Evolutionary conservation across 2,888 invertebrate genomes (phyloP).

Genomic region (Oscheius sp.): DNA sequence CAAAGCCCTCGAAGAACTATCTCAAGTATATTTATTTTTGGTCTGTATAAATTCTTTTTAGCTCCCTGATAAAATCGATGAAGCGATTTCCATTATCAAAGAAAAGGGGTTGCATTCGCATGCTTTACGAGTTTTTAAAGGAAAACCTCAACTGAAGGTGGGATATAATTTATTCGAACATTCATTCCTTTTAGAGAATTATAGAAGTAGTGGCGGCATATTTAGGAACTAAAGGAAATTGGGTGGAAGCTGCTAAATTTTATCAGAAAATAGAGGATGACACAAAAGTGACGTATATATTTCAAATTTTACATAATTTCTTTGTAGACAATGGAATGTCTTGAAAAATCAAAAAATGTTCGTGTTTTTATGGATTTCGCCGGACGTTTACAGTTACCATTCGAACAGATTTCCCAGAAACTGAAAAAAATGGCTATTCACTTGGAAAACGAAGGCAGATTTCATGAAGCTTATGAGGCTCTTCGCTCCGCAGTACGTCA

Average conservation of each 20-base stretch:
- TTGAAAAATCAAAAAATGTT: slow-evolving; percentile 26
- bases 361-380: not conserved
- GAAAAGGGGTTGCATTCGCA: slow-evolving; percentile 42
- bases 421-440: slow-evolving; percentile 25
- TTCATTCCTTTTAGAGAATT: slow-evolving; percentile 36
- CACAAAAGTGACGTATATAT: slow-evolving; percentile 38
- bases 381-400: not conserved
- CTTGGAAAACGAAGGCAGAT: slow-evolving; percentile 9
- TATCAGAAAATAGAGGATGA: slow-evolving; percentile 48
- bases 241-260: slow-evolving; percentile 57
- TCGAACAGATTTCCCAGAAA: not conserved
- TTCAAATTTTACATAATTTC: not conserved
- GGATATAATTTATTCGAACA: slow-evolving; percentile 15
- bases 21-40: slow-evolving; percentile 32
- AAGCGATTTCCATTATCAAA: slow-evolving; percentile 51
- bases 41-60: slow-evolving; percentile 22
- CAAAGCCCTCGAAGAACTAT: slow-evolving; percentile 53
- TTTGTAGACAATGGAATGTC: slow-evolving; percentile 20
- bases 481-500: not conserved
- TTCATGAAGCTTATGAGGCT: not conserved
- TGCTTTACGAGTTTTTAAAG: slow-evolving; percentile 34
- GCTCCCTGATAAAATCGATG: slow-evolving; percentile 50
- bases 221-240: slow-evolving; percentile 44
- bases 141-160: slow-evolving; percentile 46
- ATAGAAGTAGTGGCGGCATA: slow-evolving; percentile 53